Conservation (phyloP, 2,113 vertebrate species). For the Myrmecobius fasciatus region DNA sequence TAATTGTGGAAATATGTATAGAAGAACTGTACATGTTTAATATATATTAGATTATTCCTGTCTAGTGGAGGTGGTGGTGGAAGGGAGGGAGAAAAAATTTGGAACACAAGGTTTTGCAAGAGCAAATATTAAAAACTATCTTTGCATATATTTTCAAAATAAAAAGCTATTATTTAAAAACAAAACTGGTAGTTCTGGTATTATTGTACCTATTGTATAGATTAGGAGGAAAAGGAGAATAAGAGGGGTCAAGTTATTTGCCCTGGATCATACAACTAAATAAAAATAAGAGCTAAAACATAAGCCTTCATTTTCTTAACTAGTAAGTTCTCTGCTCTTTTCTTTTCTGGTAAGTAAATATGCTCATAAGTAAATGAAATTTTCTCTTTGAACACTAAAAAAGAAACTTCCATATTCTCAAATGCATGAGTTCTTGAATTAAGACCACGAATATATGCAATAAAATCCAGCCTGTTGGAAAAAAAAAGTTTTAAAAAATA, state of each 20-base stretch:
- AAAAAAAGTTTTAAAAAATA: neutral
- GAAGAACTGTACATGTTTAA: too few relatives aligned
- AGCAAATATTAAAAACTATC: too few relatives aligned
- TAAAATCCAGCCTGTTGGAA: neutral
- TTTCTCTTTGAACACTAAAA: neutral
- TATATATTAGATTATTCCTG: too few relatives aligned
- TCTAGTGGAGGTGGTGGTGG: too few relatives aligned
- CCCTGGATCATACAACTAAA: neutral
- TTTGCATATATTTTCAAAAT: too few relatives aligned
- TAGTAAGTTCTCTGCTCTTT: neutral
- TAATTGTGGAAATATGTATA: too few relatives aligned
- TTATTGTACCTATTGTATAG: neutral
- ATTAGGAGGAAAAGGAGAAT: constrained; percentile 18
- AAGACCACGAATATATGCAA: constrained; percentile 1
- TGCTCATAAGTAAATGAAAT: neutral
- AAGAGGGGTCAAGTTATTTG: neutral
- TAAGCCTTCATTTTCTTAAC: neutral
- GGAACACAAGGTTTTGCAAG: too few relatives aligned
- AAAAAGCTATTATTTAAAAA: too few relatives aligned
- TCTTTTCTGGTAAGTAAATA: neutral
- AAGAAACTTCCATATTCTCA: neutral
- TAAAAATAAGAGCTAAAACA: neutral
- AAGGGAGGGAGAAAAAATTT: too few relatives aligned
- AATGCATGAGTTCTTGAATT: constrained; percentile 42
- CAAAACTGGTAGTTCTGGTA: neutral